Evolutionary conservation across 2,797 vertebrate species (phyloP).

Genomic region (Manis javanica): DNA sequence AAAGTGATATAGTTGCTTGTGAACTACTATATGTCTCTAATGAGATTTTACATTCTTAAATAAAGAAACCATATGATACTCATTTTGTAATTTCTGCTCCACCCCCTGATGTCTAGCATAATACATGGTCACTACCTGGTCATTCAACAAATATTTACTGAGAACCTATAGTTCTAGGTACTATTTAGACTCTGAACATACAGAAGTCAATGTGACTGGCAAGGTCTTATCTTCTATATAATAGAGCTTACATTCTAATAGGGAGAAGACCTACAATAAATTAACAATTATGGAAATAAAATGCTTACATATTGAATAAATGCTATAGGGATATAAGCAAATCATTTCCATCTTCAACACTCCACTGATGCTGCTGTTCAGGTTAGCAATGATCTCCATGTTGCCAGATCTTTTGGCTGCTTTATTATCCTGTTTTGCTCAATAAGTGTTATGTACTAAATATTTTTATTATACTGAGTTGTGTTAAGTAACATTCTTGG

Average conservation of each 20-base stretch:
- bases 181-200: not conserved
- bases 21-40: not conserved
- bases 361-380: not conserved
- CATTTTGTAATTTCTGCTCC: not conserved
- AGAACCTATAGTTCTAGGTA: not conserved
- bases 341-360: not conserved
- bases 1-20: not conserved
- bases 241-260: not conserved
- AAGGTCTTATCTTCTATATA: not conserved
- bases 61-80: not conserved
- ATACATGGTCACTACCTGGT: not conserved
- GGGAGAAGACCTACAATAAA: not conserved
- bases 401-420: not conserved
- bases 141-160: not conserved
- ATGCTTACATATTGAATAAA: constrained; percentile 15
- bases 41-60: not conserved
- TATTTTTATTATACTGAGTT: not conserved
- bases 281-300: not conserved
- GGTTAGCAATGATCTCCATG: not conserved
- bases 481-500: constrained; percentile 28
- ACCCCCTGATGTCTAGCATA: not conserved
- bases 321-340: not conserved
- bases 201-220: not conserved
- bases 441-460: not conserved
- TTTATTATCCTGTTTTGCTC: not conserved